A percentile compares a stretch with the other conserved stretches of the same genome.
These are phyloP conservation scores for Lasioglossum leucozonium DNA, from an alignment of 2,888 invertebrate species.

Conservation along the genomic window DNA sequence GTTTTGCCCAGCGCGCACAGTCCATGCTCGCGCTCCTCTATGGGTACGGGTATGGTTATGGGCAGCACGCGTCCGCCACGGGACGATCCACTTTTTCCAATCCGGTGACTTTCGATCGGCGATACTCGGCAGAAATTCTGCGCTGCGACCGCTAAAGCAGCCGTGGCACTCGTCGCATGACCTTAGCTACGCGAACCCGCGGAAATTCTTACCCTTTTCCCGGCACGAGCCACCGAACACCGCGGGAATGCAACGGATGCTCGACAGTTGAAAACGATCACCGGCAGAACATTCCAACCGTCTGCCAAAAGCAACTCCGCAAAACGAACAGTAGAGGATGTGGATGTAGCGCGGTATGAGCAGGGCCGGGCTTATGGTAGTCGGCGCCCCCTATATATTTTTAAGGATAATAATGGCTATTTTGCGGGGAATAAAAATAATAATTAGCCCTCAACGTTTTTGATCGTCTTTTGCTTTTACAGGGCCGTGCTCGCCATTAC, in stretches of 20 bases:
- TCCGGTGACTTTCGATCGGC: constrained; percentile 72
- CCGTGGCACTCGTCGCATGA: constrained; percentile 5
- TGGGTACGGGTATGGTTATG: constrained; percentile 18
- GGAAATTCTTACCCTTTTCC: constrained; percentile 15
- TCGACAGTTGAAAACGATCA: neutral
- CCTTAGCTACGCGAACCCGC: neutral
- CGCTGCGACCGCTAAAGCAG: neutral
- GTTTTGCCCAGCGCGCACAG: constrained; percentile 43
- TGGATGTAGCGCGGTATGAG: no score
- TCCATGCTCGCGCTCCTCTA: constrained; percentile 38
- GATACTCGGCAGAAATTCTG: constrained; percentile 29
- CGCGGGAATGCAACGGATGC: neutral
- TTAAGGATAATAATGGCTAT: no score
- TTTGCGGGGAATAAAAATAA: no score
- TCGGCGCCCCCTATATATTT: no score
- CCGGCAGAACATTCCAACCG: neutral
- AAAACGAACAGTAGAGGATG: no score
- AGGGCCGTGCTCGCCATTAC: no score
- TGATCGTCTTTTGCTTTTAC: no score
- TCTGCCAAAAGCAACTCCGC: no score
- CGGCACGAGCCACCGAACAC: neutral
- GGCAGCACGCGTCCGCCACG: constrained; percentile 30
- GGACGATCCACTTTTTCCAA: constrained; percentile 71
- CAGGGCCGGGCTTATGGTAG: no score
- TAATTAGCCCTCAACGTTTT: no score